phyloP scores from a whole-genome alignment of 37 sponge, comb jelly and placozoan genomes.

The Hormiphora californensis region DNA sequence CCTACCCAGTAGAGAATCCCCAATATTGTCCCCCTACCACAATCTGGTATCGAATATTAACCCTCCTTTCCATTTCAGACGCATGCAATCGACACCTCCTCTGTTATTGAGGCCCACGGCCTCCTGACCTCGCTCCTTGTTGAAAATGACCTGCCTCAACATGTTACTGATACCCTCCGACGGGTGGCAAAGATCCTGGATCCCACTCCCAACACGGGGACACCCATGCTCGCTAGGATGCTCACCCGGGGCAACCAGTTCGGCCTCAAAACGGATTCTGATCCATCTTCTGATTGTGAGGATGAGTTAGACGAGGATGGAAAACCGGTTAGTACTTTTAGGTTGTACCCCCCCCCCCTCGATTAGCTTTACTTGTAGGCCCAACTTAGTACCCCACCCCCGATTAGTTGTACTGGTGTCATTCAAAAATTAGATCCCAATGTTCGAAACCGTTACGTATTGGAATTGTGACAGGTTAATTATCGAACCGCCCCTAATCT shows the following conservation, averaged over 20 bases:
- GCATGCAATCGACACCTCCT: not conserved
- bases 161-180: not conserved
- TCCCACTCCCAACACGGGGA: slow-evolving; percentile 25
- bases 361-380: too few relatives aligned
- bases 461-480: too few relatives aligned
- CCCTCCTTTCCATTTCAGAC: not conserved
- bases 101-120: slow-evolving; percentile 27
- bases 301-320: not conserved
- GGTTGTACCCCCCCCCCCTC: too few relatives aligned
- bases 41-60: too few relatives aligned
- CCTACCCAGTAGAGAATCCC: too few relatives aligned
- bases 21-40: too few relatives aligned
- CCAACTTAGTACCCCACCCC: too few relatives aligned
- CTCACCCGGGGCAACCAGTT: not conserved
- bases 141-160: slow-evolving; percentile 9
- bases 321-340: too few relatives aligned
- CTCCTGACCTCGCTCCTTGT: slow-evolving; percentile 8
- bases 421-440: too few relatives aligned
- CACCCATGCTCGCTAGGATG: not conserved
- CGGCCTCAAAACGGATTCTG: not conserved
- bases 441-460: too few relatives aligned
- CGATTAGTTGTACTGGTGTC: too few relatives aligned
- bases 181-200: slow-evolving; percentile 20
- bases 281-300: slow-evolving; percentile 5
- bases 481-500: too few relatives aligned